Evolutionary conservation across 2,888 invertebrate species (phyloP).

Genomic region (Limnephilus auricula): DNA sequence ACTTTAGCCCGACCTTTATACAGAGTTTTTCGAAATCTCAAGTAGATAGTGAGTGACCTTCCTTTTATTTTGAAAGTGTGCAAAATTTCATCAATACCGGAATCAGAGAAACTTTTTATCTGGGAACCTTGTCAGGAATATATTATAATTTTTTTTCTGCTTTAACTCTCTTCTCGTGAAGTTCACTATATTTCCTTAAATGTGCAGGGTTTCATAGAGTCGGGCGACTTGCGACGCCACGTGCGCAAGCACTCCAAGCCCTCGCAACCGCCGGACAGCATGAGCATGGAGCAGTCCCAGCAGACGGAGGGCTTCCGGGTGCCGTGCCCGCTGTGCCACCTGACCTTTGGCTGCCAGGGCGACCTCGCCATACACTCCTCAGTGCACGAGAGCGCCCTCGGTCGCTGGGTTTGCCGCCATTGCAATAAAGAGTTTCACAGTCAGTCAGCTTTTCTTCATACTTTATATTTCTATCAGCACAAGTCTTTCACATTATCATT

Average conservation of each 20-base stretch:
- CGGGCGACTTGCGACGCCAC: constrained; percentile 66
- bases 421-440: constrained; percentile 77
- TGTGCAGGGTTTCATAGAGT: constrained; percentile 67
- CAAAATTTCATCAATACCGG: too few species aligned
- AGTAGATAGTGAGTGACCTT: too few species aligned
- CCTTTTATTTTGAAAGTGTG: too few species aligned
- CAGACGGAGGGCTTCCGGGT: constrained; percentile 64
- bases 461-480: background rate
- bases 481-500: background rate
- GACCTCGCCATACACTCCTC: constrained; percentile 76
- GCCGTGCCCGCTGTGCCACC: constrained; percentile 74
- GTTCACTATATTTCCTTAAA: background rate
- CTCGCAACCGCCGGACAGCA: background rate
- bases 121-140: background rate
- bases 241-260: constrained; percentile 68
- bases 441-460: constrained; percentile 68
- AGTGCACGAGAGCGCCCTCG: constrained; percentile 70
- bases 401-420: constrained; percentile 72
- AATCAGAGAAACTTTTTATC: background rate
- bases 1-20: too few species aligned
- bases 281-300: constrained; percentile 21
- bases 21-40: too few species aligned
- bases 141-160: background rate
- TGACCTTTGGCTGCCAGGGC: constrained; percentile 73
- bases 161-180: constrained; percentile 6